These are phyloP conservation scores for Pterois miles DNA, from an alignment of 2,797 vertebrate genomes.

Conservation along the genomic window DNA sequence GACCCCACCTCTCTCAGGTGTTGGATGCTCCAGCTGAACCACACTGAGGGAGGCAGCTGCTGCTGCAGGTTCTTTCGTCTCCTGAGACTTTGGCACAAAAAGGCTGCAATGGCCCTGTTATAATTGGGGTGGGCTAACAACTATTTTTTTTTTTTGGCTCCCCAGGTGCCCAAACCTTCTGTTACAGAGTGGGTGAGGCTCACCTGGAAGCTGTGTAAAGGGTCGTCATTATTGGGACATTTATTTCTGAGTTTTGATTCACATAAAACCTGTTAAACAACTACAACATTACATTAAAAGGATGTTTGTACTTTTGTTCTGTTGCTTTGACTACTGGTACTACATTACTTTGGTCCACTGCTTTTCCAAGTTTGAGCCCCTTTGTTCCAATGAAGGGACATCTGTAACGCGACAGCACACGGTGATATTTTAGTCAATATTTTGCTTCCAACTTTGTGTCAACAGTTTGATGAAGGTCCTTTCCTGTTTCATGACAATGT, in stretches of 20 bases:
- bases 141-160: background rate
- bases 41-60: background rate
- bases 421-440: background rate
- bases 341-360: background rate
- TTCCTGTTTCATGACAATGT: background rate
- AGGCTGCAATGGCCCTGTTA: background rate
- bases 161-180: background rate
- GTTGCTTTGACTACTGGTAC: background rate
- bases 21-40: background rate
- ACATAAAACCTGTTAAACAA: background rate
- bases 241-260: background rate
- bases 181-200: background rate
- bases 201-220: background rate
- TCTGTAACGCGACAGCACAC: background rate
- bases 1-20: background rate
- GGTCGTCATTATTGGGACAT: background rate
- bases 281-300: too few relatives aligned
- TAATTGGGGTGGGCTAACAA: background rate
- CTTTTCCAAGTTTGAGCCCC: background rate
- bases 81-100: slow-evolving; percentile 19
- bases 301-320: background rate
- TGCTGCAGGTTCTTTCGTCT: background rate
- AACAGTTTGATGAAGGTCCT: background rate
- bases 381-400: background rate
- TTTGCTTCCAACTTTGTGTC: background rate